These are phyloP conservation scores for Bimastos eiseni DNA, from an alignment of 2,888 invertebrate species.

Conservation along the genomic window DNA sequence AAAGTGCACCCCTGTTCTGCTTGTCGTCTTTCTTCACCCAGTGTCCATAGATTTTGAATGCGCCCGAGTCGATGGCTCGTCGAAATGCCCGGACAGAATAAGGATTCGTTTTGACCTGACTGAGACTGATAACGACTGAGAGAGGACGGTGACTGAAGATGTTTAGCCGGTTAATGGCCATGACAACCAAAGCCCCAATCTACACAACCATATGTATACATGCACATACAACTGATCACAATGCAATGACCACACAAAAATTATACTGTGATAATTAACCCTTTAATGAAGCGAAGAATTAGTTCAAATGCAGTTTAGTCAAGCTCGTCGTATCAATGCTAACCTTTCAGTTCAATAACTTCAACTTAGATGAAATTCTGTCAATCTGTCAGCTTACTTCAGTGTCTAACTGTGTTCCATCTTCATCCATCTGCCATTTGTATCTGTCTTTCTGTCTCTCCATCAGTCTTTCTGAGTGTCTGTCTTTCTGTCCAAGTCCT, in stretches of 20 bases:
- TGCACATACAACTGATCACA: not conserved
- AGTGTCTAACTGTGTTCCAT: not conserved
- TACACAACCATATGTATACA: not conserved
- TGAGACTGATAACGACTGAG: constrained; percentile 79
- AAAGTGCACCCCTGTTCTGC: constrained; percentile 95
- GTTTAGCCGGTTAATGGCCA: not conserved
- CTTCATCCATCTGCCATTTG: not conserved
- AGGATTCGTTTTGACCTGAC: constrained; percentile 75
- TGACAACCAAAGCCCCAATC: not conserved
- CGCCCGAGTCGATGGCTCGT: constrained; percentile 76
- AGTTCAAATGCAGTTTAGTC: no score
- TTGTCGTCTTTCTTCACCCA: constrained; percentile 99
- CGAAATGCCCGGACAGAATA: constrained; percentile 73
- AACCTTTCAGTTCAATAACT: not conserved
- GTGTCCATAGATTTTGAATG: constrained; percentile 96
- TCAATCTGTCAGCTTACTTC: not conserved
- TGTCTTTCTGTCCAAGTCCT: not conserved
- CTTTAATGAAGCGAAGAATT: no score
- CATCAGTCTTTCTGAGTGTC: not conserved
- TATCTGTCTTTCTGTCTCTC: not conserved
- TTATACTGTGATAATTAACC: not conserved
- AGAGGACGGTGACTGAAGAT: constrained; percentile 79
- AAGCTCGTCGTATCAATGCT: no score
- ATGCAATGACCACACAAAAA: not conserved
- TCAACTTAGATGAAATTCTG: not conserved